These are phyloP conservation scores for Anas platyrhynchos DNA, from an alignment of 2,113 vertebrate genomes.

Conservation along the genomic window DNA sequence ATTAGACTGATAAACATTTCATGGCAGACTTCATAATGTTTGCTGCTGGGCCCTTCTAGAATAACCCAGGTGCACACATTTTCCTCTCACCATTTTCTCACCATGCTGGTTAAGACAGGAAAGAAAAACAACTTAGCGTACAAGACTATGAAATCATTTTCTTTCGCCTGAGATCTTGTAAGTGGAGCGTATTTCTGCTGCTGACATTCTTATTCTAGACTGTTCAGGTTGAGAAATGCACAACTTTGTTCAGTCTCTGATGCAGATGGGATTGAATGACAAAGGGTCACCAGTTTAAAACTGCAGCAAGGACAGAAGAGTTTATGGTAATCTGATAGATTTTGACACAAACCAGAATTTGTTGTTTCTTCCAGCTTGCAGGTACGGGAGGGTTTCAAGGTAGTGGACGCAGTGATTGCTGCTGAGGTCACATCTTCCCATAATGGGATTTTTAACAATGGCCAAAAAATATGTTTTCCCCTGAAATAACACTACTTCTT, in stretches of 20 bases:
- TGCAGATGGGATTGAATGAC: background rate
- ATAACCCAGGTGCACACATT: background rate
- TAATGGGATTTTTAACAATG: accelerated
- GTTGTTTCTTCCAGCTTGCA: background rate
- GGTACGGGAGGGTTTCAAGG: background rate
- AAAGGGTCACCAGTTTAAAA: background rate
- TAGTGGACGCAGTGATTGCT: background rate
- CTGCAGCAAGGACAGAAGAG: background rate
- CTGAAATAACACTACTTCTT: background rate
- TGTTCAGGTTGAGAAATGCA: background rate
- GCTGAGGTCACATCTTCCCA: background rate
- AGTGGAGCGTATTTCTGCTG: background rate
- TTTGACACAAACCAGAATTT: background rate
- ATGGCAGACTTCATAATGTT: background rate
- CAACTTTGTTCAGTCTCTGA: background rate
- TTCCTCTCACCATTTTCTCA: background rate
- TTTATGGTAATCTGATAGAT: background rate
- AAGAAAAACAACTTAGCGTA: background rate
- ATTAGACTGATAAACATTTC: background rate
- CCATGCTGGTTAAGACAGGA: background rate
- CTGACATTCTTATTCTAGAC: background rate
- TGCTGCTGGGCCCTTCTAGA: background rate
- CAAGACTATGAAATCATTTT: background rate
- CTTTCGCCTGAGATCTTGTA: background rate
- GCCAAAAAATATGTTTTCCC: background rate